These are phyloP conservation scores for Rapana venosa DNA, from an alignment of 2,888 invertebrate genomes.

Conservation along the genomic window DNA sequence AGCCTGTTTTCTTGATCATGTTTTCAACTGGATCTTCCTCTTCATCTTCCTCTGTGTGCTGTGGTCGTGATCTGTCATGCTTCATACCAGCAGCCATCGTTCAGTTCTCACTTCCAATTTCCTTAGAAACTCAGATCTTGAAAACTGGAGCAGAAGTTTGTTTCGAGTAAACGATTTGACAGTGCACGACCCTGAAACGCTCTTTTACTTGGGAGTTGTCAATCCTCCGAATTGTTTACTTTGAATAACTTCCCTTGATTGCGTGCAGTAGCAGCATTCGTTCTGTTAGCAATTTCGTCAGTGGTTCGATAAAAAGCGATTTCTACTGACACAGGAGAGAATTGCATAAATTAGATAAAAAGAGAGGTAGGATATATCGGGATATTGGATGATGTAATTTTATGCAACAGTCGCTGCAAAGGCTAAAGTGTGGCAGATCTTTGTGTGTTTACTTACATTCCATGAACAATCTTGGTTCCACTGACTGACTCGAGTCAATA, in stretches of 20 bases:
- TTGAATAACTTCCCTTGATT: conserved; percentile 3
- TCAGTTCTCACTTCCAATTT: not conserved
- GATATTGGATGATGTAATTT: no score
- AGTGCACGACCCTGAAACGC: not conserved
- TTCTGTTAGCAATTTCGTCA: no score
- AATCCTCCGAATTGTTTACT: not conserved
- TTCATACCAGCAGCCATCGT: conserved; percentile 56
- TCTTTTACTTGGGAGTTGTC: not conserved
- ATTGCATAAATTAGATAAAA: no score
- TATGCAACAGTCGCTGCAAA: no score
- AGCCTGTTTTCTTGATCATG: conserved; percentile 94
- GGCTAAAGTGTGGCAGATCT: no score
- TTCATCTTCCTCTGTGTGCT: conserved; percentile 67
- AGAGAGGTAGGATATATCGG: no score
- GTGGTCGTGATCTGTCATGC: conserved; percentile 56
- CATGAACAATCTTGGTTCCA: no score
- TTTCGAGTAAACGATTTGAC: not conserved
- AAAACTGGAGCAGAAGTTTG: not conserved
- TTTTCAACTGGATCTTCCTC: conserved; percentile 90
- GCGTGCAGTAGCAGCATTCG: conserved; percentile 4
- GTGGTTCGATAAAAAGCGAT: no score
- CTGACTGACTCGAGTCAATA: no score
- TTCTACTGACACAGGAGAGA: no score
- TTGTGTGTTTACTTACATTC: no score
- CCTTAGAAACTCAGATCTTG: not conserved